Evolutionary conservation across 2,797 vertebrate species (phyloP).

Genomic region (Intellagama lesueurii): DNA sequence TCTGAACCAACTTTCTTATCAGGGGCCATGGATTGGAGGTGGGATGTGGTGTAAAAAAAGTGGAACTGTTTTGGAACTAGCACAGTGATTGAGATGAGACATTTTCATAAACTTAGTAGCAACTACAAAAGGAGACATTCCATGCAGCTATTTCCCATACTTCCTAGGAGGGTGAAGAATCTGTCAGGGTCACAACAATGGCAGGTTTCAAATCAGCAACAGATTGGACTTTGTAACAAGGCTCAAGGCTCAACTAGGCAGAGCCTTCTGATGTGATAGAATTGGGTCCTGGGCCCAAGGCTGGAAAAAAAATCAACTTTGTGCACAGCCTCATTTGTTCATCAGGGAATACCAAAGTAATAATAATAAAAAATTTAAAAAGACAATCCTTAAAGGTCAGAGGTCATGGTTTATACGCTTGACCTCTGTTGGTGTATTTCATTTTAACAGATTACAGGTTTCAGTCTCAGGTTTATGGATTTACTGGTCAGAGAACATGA

Average conservation of each 20-base stretch:
- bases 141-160: background rate
- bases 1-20: too few species aligned
- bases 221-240: background rate
- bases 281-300: background rate
- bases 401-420: background rate
- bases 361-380: background rate
- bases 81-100: too few species aligned
- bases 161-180: background rate
- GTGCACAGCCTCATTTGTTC: background rate
- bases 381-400: too few species aligned
- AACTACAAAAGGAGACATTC: too few species aligned
- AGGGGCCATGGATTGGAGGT: too few species aligned
- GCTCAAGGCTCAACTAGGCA: background rate
- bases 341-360: too few species aligned
- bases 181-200: background rate
- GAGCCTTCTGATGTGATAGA: background rate
- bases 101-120: too few species aligned
- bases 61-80: too few species aligned
- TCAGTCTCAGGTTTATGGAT: background rate
- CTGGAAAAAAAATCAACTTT: background rate
- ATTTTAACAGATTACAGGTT: background rate
- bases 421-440: background rate
- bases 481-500: background rate
- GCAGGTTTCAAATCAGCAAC: background rate
- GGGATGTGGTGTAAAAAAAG: too few species aligned